Percentiles rank a stretch among this genome's conserved stretches.
phyloP scores from a whole-genome alignment of 2,797 vertebrate species.

The Peromyscus attwateri region DNA sequence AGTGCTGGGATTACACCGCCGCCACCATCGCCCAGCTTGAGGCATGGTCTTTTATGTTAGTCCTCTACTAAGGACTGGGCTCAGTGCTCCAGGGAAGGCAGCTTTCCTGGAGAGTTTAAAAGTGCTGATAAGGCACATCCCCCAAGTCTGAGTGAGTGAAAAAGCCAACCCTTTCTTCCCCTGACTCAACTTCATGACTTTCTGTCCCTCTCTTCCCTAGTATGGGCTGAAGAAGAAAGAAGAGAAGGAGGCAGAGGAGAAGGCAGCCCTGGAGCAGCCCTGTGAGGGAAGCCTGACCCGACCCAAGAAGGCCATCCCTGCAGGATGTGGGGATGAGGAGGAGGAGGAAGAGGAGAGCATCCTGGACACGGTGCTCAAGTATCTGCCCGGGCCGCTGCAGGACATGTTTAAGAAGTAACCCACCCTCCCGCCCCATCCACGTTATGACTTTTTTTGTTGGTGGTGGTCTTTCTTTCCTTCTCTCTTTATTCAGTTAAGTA shows the following conservation, averaged over 20 bases:
- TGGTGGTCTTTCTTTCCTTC: background rate
- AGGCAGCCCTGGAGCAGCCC: conserved; percentile 97
- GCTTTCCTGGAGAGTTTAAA: background rate
- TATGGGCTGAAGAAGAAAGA: conserved; percentile 99
- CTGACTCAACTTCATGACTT: rapidly evolving
- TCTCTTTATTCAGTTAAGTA: conserved; percentile 74
- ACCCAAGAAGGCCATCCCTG: conserved; percentile 97
- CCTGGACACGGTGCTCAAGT: conserved; percentile 99
- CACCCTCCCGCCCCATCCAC: conserved; percentile 71
- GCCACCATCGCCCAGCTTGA: background rate
- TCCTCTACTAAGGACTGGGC: background rate
- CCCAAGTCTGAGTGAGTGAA: background rate
- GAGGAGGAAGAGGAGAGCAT: conserved; percentile 99
- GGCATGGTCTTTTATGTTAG: rapidly evolving
- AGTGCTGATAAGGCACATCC: background rate
- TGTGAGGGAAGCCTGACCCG: conserved; percentile 98
- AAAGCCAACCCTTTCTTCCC: background rate
- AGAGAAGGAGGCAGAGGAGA: conserved; percentile 99
- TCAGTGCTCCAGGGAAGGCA: background rate
- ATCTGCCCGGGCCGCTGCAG: conserved; percentile 97
- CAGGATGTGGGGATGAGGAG: conserved; percentile 96
- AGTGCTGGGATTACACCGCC: background rate
- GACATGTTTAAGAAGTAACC: conserved; percentile 99
- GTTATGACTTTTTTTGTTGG: conserved; percentile 3
- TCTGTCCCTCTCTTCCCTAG: conserved; percentile 83